These are phyloP conservation scores for Anomalospiza imberbis DNA, from an alignment of 2,797 vertebrate genomes.

Conservation along the genomic window DNA sequence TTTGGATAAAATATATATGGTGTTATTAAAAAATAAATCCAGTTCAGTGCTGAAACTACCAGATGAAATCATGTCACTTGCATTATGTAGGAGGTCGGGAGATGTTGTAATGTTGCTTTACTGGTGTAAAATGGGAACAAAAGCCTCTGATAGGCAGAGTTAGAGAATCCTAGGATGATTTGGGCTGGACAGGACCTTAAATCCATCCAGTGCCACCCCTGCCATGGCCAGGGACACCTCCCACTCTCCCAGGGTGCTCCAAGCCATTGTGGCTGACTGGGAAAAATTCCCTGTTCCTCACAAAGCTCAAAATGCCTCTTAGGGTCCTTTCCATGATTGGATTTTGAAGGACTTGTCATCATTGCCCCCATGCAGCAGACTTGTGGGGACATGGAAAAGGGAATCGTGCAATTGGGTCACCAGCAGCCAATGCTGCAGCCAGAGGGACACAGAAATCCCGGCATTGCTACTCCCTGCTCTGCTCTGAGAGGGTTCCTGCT, in stretches of 20 bases:
- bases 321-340: neutral
- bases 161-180: neutral
- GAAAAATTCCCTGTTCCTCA: neutral
- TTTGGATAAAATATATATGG: slow-evolving; percentile 21
- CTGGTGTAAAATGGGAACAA: neutral
- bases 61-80: neutral
- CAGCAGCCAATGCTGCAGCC: too few relatives aligned
- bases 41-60: neutral
- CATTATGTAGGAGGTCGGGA: neutral
- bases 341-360: neutral
- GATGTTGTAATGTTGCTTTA: neutral
- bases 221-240: neutral
- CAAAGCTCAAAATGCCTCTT: neutral
- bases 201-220: neutral
- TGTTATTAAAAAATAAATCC: neutral
- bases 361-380: neutral
- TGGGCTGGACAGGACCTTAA: neutral
- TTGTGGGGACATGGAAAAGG: neutral
- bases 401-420: too few relatives aligned
- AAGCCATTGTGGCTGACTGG: too few relatives aligned
- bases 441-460: too few relatives aligned
- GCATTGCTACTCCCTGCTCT: too few relatives aligned
- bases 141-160: neutral
- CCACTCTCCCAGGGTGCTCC: fast-evolving
- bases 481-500: too few relatives aligned